Percentiles rank a stretch among this genome's conserved stretches.
Conservation (phyloP, 2,888 invertebrate species). For the Drosophila vallismaia region DNA sequence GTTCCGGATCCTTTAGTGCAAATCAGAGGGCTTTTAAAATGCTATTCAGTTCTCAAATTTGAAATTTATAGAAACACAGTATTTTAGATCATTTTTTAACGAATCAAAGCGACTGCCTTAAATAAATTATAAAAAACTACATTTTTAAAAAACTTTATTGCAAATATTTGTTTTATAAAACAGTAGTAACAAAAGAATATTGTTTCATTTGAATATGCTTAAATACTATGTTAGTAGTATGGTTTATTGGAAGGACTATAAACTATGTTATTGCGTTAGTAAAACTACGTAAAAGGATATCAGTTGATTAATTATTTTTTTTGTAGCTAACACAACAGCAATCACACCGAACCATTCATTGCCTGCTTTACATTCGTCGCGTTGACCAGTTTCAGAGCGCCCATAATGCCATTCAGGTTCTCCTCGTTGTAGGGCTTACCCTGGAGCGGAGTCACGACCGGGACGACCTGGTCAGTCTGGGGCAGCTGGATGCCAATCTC, state of each 20-base stretch:
- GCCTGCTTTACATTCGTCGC: constrained; percentile 84
- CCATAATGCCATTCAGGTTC: constrained; percentile 82
- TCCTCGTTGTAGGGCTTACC: constrained; percentile 82
- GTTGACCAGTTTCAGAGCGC: constrained; percentile 83
- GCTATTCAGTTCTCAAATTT: too few species aligned
- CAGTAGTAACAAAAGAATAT: constrained; percentile 23
- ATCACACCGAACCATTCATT: constrained; percentile 81
- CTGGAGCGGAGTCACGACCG: constrained; percentile 82
- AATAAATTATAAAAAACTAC: not conserved
- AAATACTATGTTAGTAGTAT: constrained; percentile 34
- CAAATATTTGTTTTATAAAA: constrained; percentile 28
- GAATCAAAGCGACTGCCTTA: too few species aligned
- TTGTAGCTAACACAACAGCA: constrained; percentile 34
- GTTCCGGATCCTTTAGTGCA: too few species aligned
- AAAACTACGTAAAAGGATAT: constrained; percentile 12
- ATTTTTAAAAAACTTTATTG: constrained; percentile 30
- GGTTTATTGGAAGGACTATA: constrained; percentile 22
- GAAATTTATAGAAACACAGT: too few species aligned
- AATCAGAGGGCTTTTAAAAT: too few species aligned
- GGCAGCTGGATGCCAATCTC: constrained; percentile 81
- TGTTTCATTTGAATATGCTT: constrained; percentile 5
- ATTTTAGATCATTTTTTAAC: too few species aligned
- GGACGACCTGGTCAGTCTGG: constrained; percentile 81
- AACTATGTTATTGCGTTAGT: constrained; percentile 24
- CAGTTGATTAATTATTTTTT: constrained; percentile 3